Evolutionary conservation across 1,140 invertebrate species (phyloP).

Genomic region (Homarus americanus): DNA sequence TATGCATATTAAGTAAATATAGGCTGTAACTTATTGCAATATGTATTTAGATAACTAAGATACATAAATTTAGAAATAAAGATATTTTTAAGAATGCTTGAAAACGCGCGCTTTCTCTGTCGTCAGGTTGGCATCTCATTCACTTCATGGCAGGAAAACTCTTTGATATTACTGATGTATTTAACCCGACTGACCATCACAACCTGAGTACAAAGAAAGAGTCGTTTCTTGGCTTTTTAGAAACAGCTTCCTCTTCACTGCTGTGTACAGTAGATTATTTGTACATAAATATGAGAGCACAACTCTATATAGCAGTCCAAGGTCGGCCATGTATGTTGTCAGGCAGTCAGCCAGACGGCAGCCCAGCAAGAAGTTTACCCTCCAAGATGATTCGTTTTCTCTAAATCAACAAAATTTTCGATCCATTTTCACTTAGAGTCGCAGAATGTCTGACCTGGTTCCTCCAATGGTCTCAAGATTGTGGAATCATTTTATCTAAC

Average conservation of each 20-base stretch:
- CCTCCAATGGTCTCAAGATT: no score
- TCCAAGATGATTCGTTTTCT: no score
- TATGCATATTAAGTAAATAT: slow-evolving; percentile 23
- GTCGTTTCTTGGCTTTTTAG: not conserved
- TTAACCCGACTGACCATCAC: no score
- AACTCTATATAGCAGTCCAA: not conserved
- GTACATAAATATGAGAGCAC: not conserved
- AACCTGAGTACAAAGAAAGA: not conserved
- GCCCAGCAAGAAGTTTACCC: no score
- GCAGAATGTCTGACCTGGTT: no score
- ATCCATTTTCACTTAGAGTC: no score
- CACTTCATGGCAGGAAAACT: no score
- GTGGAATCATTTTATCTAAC: no score
- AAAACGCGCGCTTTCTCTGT: slow-evolving; percentile 1
- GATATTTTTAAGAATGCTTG: not conserved
- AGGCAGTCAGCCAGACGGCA: not conserved
- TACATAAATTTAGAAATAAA: not conserved
- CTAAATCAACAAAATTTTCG: no score
- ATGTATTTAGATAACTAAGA: slow-evolving; percentile 40
- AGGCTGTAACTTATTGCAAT: slow-evolving; percentile 33
- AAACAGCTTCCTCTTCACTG: not conserved
- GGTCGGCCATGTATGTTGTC: not conserved
- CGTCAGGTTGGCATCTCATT: no score
- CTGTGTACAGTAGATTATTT: slow-evolving; percentile 16
- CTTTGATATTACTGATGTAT: no score